These are phyloP conservation scores for Volucella zonaria DNA, from an alignment of 2,888 invertebrate genomes.

Conservation along the genomic window DNA sequence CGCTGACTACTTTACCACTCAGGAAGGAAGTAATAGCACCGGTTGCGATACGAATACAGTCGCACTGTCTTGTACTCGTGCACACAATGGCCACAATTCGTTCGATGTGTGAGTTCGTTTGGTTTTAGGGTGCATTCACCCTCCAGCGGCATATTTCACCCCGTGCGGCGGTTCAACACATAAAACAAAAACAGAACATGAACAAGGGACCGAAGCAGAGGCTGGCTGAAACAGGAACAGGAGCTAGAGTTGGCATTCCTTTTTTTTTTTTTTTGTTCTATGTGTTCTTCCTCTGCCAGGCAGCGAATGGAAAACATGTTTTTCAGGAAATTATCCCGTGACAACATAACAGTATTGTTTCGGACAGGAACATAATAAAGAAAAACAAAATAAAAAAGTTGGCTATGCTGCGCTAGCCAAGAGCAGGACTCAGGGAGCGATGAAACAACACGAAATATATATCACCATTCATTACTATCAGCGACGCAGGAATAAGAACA, in stretches of 20 bases:
- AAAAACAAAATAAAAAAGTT: constrained; percentile 44
- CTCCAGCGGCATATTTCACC: constrained; percentile 70
- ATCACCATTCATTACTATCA: constrained; percentile 72
- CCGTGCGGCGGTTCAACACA: constrained; percentile 53
- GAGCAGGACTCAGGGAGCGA: constrained; percentile 47
- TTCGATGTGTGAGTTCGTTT: constrained; percentile 53
- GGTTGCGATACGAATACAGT: constrained; percentile 61
- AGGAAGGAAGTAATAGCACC: constrained; percentile 74
- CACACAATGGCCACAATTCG: constrained; percentile 2
- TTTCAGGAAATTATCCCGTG: constrained; percentile 74
- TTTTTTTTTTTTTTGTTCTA: background rate
- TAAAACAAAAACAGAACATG: constrained; percentile 58
- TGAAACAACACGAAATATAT: constrained; percentile 65
- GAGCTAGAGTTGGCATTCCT: constrained; percentile 9
- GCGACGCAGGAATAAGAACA: constrained; percentile 70
- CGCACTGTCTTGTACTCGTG: constrained; percentile 9
- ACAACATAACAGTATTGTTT: constrained; percentile 74
- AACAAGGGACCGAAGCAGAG: constrained; percentile 40
- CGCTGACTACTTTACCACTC: constrained; percentile 54
- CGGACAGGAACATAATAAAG: constrained; percentile 69
- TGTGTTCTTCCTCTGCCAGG: constrained; percentile 8
- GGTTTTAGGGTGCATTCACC: constrained; percentile 72
- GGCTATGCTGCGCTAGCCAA: constrained; percentile 17
- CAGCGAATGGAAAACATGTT: constrained; percentile 71
- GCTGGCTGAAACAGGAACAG: too few relatives aligned